These are phyloP conservation scores for Neosilurus hyrtlii DNA, from an alignment of 2,797 vertebrate genomes.

Conservation along the genomic window DNA sequence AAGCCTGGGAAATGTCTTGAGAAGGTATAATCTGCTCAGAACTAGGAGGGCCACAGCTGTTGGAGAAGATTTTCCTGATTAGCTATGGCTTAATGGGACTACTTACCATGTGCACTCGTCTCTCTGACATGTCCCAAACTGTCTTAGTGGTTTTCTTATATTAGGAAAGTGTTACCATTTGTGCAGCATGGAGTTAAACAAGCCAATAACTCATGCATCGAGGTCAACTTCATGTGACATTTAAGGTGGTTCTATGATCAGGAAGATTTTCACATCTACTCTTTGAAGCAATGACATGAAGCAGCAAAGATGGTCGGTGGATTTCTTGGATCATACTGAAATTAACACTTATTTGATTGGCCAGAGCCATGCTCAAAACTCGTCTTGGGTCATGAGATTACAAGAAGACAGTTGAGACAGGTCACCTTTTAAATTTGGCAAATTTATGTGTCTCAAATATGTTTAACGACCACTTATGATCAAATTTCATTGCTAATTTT, in stretches of 20 bases:
- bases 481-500: background rate
- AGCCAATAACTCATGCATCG: background rate
- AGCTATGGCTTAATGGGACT: background rate
- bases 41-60: slow-evolving; percentile 17
- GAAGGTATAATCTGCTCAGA: slow-evolving; percentile 53
- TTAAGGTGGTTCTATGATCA: background rate
- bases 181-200: background rate
- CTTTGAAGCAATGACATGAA: slow-evolving; percentile 1
- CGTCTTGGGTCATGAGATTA: background rate
- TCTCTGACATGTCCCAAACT: slow-evolving; percentile 3
- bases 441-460: background rate
- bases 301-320: slow-evolving; percentile 15
- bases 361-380: background rate
- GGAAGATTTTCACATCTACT: slow-evolving; percentile 20
- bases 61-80: slow-evolving; percentile 58
- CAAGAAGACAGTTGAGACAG: background rate
- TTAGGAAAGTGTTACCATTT: background rate
- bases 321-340: slow-evolving; percentile 30
- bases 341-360: slow-evolving; percentile 53
- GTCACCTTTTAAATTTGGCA: background rate
- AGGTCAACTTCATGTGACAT: slow-evolving; percentile 26
- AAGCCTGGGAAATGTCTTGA: slow-evolving; percentile 63
- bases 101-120: background rate
- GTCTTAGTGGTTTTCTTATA: background rate
- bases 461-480: background rate